Percentiles rank a stretch among this genome's conserved stretches.
Conservation (phyloP, 2,797 vertebrate species). For the Pseudopleuronectes americanus region DNA sequence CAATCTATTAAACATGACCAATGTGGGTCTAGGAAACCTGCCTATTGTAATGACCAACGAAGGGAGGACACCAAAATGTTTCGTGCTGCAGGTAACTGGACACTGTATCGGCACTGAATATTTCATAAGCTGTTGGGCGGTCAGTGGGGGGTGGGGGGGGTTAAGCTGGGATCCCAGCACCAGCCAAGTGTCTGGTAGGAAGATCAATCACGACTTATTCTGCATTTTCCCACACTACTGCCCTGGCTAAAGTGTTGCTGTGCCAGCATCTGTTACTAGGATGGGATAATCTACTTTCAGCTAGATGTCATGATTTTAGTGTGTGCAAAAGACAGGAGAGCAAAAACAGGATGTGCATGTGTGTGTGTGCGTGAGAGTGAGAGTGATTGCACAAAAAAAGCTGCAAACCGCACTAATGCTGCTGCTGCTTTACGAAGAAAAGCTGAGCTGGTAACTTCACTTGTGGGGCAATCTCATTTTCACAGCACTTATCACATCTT, state of each 20-base stretch:
- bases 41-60: conserved; percentile 21
- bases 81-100: conserved; percentile 50
- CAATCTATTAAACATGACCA: conserved; percentile 33
- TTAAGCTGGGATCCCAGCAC: conserved; percentile 55
- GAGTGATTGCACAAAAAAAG: not conserved
- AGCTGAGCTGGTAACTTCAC: conserved; percentile 38
- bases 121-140: conserved; percentile 60
- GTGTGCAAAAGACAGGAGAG: conserved; percentile 12
- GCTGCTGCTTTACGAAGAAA: conserved; percentile 28
- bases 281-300: conserved; percentile 45
- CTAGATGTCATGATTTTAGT: conserved; percentile 26
- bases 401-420: conserved; percentile 34
- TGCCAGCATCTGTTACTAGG: conserved; percentile 41
- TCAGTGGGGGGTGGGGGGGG: conserved; percentile 22
- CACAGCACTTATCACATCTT: conserved; percentile 48
- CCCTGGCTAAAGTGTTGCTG: conserved; percentile 31
- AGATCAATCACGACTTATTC: conserved; percentile 62
- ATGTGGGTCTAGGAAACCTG: conserved; percentile 21
- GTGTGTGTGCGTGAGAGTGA: not conserved
- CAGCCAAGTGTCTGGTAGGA: conserved; percentile 57
- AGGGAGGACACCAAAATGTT: not conserved
- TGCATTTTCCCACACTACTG: conserved; percentile 57
- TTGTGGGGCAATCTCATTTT: conserved; percentile 39
- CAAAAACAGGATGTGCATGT: not conserved
- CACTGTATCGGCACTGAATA: conserved; percentile 44